A percentile compares a stretch with the other conserved stretches of the same genome.
Conservation (phyloP, 2,888 invertebrate genomes). For the Rutpela maculata region DNA sequence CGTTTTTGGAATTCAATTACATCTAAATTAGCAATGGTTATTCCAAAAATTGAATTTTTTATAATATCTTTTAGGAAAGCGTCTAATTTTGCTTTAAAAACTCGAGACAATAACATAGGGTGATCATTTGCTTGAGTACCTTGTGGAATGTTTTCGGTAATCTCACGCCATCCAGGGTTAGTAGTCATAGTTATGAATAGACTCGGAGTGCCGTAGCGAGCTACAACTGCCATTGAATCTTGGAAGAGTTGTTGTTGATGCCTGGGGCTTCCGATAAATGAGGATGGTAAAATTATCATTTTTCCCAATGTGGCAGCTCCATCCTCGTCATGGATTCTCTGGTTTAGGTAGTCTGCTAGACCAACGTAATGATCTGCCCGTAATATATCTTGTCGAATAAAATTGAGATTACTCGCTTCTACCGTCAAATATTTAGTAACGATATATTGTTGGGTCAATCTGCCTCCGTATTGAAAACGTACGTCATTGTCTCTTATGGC, state of each 20-base stretch:
- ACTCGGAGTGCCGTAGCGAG: conserved; percentile 38
- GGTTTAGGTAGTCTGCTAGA: conserved; percentile 1
- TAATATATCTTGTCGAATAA: conserved; percentile 12
- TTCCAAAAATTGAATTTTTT: neutral
- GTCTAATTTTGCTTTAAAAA: conserved; percentile 29
- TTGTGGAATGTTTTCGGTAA: neutral
- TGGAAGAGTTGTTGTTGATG: conserved; percentile 19
- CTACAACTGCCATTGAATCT: conserved; percentile 31
- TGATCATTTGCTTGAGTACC: conserved; percentile 23
- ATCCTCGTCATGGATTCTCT: neutral
- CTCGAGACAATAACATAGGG: conserved; percentile 17
- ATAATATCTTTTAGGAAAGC: neutral
- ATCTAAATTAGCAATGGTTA: neutral
- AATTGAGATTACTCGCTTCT: conserved; percentile 21
- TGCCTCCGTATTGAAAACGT: conserved; percentile 35
- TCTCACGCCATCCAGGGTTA: conserved; percentile 41
- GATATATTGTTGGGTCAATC: conserved; percentile 47
- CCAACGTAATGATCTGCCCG: conserved; percentile 3
- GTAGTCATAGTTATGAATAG: conserved; percentile 51
- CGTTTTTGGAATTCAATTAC: conserved; percentile 38
- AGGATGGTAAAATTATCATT: conserved; percentile 27
- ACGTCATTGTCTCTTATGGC: conserved; percentile 28
- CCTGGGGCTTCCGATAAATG: conserved; percentile 8
- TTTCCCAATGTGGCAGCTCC: conserved; percentile 25
- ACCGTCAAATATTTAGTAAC: conserved; percentile 35